Conservation (phyloP, 2,888 invertebrate species). For the Lamproptera curius region DNA sequence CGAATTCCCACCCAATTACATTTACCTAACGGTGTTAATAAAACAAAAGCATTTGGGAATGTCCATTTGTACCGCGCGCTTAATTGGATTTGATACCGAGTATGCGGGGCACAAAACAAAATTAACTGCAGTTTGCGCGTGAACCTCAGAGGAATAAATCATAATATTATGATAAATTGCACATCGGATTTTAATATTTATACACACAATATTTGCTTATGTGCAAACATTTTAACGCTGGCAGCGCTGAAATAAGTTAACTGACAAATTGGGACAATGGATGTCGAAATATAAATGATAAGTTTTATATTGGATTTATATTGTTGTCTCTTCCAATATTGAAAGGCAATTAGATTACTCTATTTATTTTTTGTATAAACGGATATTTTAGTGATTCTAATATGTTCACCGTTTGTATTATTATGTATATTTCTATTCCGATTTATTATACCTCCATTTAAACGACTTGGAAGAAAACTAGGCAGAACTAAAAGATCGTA, state of each 20-base stretch:
- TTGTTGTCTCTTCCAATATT: conserved; percentile 8
- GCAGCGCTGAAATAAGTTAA: conserved; percentile 4
- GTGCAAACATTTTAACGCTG: conserved; percentile 5
- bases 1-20: not conserved
- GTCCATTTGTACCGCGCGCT: conserved; percentile 29
- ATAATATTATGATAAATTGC: conserved; percentile 21
- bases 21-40: conserved; percentile 3
- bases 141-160: conserved; percentile 22
- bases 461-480: too few relatives aligned
- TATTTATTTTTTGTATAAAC: not conserved
- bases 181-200: conserved; percentile 10
- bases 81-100: conserved; percentile 29
- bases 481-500: too few relatives aligned
- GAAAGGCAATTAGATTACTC: conserved; percentile 23
- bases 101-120: conserved; percentile 24
- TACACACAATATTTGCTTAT: conserved; percentile 10
- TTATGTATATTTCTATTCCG: too few relatives aligned
- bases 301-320: not conserved
- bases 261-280: not conserved
- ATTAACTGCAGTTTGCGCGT: conserved; percentile 25
- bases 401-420: too few relatives aligned
- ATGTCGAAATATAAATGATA: not conserved
- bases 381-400: too few relatives aligned
- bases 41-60: conserved; percentile 27
- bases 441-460: too few relatives aligned